phyloP scores from a whole-genome alignment of 2,113 vertebrate genomes.

The Misgurnus anguillicaudatus region DNA sequence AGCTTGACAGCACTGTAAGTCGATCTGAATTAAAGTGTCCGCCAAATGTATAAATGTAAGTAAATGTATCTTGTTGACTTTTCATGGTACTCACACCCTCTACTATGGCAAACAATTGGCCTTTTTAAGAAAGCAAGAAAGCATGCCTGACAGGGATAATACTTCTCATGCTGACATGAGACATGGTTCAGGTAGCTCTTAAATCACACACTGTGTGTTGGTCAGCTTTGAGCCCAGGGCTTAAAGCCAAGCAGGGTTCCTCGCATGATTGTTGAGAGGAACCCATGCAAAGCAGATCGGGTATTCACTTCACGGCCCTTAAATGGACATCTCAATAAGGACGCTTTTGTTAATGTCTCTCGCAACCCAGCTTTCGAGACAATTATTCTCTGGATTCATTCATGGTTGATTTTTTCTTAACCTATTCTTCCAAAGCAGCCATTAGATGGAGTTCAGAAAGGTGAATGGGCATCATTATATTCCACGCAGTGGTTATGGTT shows the following conservation, averaged over 20 bases:
- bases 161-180: conserved; percentile 21
- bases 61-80: not conserved
- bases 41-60: too few relatives aligned
- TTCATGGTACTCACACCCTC: not conserved
- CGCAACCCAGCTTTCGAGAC: conserved; percentile 34
- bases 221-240: conserved; percentile 22
- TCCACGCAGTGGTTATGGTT: conserved; percentile 9
- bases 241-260: conserved; percentile 39
- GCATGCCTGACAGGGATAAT: not conserved
- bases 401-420: conserved; percentile 51
- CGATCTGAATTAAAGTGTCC: too few relatives aligned
- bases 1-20: too few relatives aligned
- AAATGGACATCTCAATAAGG: conserved; percentile 63
- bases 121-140: not conserved
- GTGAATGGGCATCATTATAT: conserved; percentile 21
- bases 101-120: not conserved
- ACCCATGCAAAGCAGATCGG: conserved; percentile 71
- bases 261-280: conserved; percentile 57
- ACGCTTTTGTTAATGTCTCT: conserved; percentile 62
- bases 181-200: conserved; percentile 48
- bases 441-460: conserved; percentile 33
- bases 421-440: conserved; percentile 24
- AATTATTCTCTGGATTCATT: conserved; percentile 48
- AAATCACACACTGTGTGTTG: conserved; percentile 25
- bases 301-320: conserved; percentile 60